Percentiles rank a stretch among this genome's conserved stretches.
These are phyloP conservation scores for Pantherophis vulpinus DNA, from an alignment of 2,797 vertebrate species.

Conservation along the genomic window DNA sequence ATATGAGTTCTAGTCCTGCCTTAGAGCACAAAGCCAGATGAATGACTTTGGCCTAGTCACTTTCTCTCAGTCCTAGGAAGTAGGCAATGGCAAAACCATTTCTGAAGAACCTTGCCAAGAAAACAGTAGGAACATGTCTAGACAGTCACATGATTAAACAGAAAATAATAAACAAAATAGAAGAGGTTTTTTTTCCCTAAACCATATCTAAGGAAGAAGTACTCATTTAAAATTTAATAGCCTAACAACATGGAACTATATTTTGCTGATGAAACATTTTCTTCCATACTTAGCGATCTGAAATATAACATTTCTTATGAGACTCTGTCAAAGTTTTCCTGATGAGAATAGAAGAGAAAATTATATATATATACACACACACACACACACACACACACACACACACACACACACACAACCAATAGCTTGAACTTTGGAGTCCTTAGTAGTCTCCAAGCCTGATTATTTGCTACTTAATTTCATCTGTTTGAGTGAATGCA, in stretches of 20 bases:
- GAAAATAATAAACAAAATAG: slow-evolving; percentile 31
- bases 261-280: background rate
- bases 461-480: background rate
- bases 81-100: too few species aligned
- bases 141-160: too few species aligned
- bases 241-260: too few species aligned
- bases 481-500: background rate
- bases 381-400: accelerated
- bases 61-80: background rate
- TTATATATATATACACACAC: too few species aligned
- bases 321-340: background rate
- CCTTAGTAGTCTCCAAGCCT: background rate
- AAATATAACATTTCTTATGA: background rate
- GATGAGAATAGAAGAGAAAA: background rate
- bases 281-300: background rate
- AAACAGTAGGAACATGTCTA: too few species aligned
- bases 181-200: background rate
- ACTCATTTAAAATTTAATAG: background rate
- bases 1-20: background rate
- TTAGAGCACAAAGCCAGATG: background rate
- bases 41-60: background rate
- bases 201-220: background rate
- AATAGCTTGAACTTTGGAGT: background rate
- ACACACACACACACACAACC: too few species aligned
- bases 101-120: too few species aligned